These are phyloP conservation scores for Circaetus cinerascens DNA, from an alignment of 2,113 vertebrate species.

Conservation along the genomic window DNA sequence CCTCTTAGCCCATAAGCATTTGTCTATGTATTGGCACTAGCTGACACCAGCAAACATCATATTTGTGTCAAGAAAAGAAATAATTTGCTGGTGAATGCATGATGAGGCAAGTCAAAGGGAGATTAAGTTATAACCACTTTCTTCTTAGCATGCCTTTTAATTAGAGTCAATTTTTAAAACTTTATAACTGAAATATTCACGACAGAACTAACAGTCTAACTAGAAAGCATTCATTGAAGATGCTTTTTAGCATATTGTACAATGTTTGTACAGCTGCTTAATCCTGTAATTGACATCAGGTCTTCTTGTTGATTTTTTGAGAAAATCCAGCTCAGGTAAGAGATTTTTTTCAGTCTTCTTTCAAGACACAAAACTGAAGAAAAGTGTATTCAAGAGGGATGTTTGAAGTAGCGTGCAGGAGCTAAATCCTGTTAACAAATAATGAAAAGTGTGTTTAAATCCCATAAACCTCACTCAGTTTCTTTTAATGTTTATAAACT, in stretches of 20 bases:
- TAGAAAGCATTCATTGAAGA: background rate
- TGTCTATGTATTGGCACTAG: background rate
- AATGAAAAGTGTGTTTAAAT: constrained; percentile 29
- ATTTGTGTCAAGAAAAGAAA: background rate
- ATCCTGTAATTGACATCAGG: background rate
- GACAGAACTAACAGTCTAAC: background rate
- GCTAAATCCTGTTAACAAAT: constrained; percentile 19
- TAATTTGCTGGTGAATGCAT: background rate
- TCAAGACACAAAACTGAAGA: background rate
- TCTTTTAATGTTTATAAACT: constrained; percentile 43
- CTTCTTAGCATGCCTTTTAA: background rate
- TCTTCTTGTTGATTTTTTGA: background rate
- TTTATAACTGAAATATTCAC: constrained; percentile 6
- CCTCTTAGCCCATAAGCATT: background rate
- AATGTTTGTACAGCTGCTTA: background rate
- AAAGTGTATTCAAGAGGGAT: background rate
- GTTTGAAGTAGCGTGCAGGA: background rate
- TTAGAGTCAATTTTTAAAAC: background rate
- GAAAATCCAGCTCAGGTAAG: background rate
- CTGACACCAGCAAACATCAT: background rate
- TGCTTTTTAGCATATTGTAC: background rate
- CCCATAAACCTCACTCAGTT: background rate
- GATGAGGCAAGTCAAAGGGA: background rate
- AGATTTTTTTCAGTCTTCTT: background rate
- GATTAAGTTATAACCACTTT: background rate